Percentiles rank a stretch among this genome's conserved stretches.
Evolutionary conservation across 2,113 vertebrate species (phyloP).

Genomic region (Pantherophis guttatus): DNA sequence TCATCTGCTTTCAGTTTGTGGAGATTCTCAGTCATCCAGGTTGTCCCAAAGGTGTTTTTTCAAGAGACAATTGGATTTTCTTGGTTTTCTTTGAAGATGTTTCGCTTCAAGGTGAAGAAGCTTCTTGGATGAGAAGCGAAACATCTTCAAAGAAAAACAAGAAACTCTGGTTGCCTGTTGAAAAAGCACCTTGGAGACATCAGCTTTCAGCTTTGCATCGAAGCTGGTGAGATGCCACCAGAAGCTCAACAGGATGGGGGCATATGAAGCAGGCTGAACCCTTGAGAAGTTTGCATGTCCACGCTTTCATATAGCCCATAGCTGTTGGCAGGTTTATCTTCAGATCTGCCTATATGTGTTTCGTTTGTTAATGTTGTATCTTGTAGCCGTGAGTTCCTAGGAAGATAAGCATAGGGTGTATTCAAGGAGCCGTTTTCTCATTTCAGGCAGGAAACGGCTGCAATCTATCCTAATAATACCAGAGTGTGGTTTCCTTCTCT

Average conservation of each 20-base stretch:
- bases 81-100: too few species aligned
- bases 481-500: neutral
- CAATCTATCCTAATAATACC: neutral
- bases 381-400: neutral
- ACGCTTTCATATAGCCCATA: neutral
- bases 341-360: neutral
- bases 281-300: neutral
- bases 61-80: too few species aligned
- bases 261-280: neutral
- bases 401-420: neutral
- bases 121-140: too few species aligned
- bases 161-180: too few species aligned
- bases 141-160: too few species aligned
- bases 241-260: neutral
- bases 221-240: neutral
- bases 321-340: neutral
- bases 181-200: too few species aligned
- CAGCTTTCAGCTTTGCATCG: neutral
- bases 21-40: too few species aligned
- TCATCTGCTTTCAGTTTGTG: neutral
- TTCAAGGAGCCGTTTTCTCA: neutral
- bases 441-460: neutral
- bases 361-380: neutral
- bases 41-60: too few species aligned
- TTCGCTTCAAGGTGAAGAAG: too few species aligned